phyloP scores from a whole-genome alignment of 2,888 invertebrate genomes.

The Sympetrum striolatum region DNA sequence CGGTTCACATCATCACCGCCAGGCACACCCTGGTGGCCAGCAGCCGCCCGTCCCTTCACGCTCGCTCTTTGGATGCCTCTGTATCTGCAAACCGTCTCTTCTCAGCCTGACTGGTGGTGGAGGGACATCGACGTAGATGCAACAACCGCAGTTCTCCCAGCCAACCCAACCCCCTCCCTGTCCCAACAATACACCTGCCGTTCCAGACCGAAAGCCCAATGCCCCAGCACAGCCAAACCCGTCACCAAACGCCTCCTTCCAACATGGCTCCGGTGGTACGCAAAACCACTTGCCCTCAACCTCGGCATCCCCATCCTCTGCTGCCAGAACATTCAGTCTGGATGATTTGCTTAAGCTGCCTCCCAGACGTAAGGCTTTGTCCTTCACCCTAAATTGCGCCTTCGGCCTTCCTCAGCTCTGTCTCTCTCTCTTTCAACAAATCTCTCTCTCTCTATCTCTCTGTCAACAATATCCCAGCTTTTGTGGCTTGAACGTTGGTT shows the following conservation, averaged over 20 bases:
- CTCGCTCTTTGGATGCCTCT: conserved; percentile 81
- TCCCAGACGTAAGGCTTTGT: conserved; percentile 76
- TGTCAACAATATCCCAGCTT: conserved; percentile 10
- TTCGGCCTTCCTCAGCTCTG: not conserved
- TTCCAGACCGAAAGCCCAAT: conserved; percentile 58
- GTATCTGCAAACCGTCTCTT: conserved; percentile 87
- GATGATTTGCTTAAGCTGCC: conserved; percentile 87
- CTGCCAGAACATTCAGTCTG: conserved; percentile 85
- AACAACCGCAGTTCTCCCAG: conserved; percentile 57
- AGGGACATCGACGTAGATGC: conserved; percentile 47
- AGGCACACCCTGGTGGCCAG: conserved; percentile 46
- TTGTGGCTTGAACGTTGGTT: conserved; percentile 37
- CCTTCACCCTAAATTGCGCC: not conserved
- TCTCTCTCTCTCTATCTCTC: not conserved
- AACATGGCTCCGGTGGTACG: not conserved
- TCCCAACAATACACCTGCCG: conserved; percentile 56
- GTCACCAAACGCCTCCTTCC: not conserved
- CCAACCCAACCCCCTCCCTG: conserved; percentile 61
- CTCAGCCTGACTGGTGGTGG: conserved; percentile 70
- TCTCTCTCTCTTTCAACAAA: not conserved
- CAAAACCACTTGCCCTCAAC: conserved; percentile 41
- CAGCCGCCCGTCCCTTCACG: conserved; percentile 59
- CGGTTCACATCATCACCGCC: conserved; percentile 44
- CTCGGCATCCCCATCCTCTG: conserved; percentile 55
- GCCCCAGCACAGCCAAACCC: not conserved